Evolutionary conservation across 2,797 vertebrate species (phyloP), one percentile per base, ranked within the genome.

Genomic region (Cirrhinus mrigala): DNA sequence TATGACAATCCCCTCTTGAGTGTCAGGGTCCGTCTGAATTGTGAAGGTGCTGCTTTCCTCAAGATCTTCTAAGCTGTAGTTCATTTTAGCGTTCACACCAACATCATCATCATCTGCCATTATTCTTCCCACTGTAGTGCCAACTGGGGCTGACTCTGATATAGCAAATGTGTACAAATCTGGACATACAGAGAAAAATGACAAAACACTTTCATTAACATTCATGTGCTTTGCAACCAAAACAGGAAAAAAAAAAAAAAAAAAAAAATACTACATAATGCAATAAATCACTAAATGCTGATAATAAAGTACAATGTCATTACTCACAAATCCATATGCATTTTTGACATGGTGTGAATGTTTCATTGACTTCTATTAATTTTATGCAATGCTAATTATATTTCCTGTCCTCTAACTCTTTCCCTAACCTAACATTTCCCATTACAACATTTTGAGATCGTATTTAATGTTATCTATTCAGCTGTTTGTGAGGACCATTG

Each of bases 1-100:
- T 87, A 96, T 83, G 68, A 99, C 83, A 75, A 98, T 94, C 58
- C 98, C 98, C 92, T 98, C 98, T 89, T 99, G 97, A 3, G 97
- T 99, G 27, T 92, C 89, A 1, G 94, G 91, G 86, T 99, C 92
- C 20, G 96, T 98, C 83, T 94, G 85, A 86, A 99, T 94, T 73
- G 88, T 93, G 90, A 99, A 98, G 60, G 94, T 93, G 80, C 94
- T 85, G 37, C 94, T 96, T 81, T 93, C 93, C 77, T 93, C 95
- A 22, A 96, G 94, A 89, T 94, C 96, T 85, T 97, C 95, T 88
- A 99, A 91, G 71, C 89, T 95, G 90, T 98, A 99, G 46, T 93
- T 95, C 96, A 99, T 97, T 89, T 91, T 95, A 90, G 98, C 97
- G 1, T 99, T 98, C 37, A 95, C 87, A 33, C 97, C 98, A 78